Evolutionary conservation across 2,797 vertebrate genomes (phyloP).

Genomic region (Bufotes viridis): DNA sequence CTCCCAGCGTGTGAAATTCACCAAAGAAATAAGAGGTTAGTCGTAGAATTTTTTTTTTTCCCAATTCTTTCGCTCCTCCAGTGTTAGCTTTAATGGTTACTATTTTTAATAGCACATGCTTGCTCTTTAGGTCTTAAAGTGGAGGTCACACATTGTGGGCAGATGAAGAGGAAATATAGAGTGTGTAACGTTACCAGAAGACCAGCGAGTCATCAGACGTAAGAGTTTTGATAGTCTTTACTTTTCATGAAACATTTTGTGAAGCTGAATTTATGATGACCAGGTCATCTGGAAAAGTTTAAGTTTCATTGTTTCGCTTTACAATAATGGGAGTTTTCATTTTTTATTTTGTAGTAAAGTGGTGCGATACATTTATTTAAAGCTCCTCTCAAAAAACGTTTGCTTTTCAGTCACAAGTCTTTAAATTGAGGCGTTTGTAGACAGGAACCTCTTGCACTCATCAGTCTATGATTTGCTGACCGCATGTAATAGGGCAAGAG

Average conservation of each 20-base stretch:
- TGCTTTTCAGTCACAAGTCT: no score
- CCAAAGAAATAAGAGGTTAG: slow-evolving; percentile 98
- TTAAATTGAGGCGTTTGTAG: no score
- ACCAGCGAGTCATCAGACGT: slow-evolving; percentile 99
- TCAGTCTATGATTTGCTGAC: no score
- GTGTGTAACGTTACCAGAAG: slow-evolving; percentile 97
- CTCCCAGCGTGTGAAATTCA: slow-evolving; percentile 98
- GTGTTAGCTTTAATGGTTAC: neutral
- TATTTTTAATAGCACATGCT: neutral
- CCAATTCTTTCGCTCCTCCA: neutral
- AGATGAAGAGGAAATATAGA: slow-evolving; percentile 99
- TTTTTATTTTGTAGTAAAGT: no score
- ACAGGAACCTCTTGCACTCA: no score
- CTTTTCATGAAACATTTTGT: neutral
- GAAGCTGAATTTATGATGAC: neutral
- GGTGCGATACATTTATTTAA: no score
- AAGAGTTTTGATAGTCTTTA: slow-evolving; percentile 40
- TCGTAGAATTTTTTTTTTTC: slow-evolving; percentile 45
- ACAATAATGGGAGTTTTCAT: no score
- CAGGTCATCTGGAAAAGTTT: no score
- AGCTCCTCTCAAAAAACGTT: no score
- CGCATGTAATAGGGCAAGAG: no score
- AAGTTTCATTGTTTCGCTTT: no score
- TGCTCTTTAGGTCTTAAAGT: slow-evolving; percentile 90
- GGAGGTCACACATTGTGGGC: slow-evolving; percentile 97